These are phyloP conservation scores for Anolis carolinensis DNA, from an alignment of 2,113 vertebrate species.

Conservation along the genomic window DNA sequence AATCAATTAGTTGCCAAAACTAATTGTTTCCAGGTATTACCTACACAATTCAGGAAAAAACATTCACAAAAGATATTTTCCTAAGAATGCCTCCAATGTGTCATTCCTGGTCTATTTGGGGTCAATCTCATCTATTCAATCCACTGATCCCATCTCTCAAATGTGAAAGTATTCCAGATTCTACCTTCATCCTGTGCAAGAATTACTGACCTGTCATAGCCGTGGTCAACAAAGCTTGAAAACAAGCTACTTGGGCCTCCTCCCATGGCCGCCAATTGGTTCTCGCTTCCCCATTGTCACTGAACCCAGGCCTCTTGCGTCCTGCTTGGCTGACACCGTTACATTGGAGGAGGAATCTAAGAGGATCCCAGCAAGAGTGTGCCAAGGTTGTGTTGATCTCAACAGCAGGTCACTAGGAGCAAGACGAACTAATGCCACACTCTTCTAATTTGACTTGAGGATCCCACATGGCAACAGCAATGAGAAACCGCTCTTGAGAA, in stretches of 20 bases:
- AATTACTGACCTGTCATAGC: neutral
- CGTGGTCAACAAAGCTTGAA: neutral
- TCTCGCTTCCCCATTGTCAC: too few species aligned
- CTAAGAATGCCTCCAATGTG: neutral
- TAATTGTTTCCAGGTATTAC: too few species aligned
- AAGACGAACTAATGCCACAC: slow-evolving; percentile 47
- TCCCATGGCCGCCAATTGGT: too few species aligned
- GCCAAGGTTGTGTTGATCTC: slow-evolving; percentile 49
- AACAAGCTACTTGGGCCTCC: neutral
- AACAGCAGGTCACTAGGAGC: slow-evolving; percentile 46
- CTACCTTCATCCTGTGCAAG: neutral
- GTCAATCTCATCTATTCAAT: neutral
- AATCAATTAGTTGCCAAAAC: too few species aligned
- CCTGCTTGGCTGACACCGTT: too few species aligned
- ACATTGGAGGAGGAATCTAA: too few species aligned
- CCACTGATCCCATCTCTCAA: neutral
- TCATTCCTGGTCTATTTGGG: neutral
- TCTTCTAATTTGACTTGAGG: slow-evolving; percentile 58
- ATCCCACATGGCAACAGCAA: slow-evolving; percentile 10
- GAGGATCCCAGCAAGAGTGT: neutral
- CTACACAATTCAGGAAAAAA: neutral
- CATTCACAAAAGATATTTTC: too few species aligned
- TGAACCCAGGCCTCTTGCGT: too few species aligned
- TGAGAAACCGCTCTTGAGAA: too few species aligned
- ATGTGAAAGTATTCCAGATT: accelerated